Evolutionary conservation across 2,888 invertebrate genomes (phyloP).

Genomic region (Holacanthella duospinosa): DNA sequence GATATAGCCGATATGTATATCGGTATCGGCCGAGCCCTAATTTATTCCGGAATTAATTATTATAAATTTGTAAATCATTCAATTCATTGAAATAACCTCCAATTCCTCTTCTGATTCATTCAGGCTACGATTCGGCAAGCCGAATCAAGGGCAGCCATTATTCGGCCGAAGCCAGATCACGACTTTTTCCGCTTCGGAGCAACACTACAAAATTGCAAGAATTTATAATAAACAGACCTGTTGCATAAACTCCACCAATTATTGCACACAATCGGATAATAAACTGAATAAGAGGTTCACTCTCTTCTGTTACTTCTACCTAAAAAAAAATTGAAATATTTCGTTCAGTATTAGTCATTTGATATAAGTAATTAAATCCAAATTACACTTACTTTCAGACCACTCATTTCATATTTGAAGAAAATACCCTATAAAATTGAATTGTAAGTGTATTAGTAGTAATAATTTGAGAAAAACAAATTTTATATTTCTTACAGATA

Average conservation of each 20-base stretch:
- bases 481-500: slow-evolving; percentile 52
- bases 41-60: no score
- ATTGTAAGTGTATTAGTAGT: neutral
- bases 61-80: no score
- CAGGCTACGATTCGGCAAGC: no score
- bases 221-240: slow-evolving; percentile 43
- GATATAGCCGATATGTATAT: no score
- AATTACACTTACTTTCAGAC: slow-evolving; percentile 57
- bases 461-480: neutral
- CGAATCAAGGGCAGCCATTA: no score
- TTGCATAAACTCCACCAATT: slow-evolving; percentile 83
- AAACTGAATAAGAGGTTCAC: slow-evolving; percentile 65
- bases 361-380: neutral
- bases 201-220: no score
- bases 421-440: slow-evolving; percentile 54
- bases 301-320: slow-evolving; percentile 57
- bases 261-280: slow-evolving; percentile 78
- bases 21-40: no score
- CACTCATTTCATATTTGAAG: slow-evolving; percentile 88
- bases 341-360: no score
- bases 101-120: no score
- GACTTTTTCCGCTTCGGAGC: no score
- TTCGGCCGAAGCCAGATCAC: no score
- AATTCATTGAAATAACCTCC: no score
- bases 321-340: slow-evolving; percentile 7